Percentiles rank a stretch among this genome's conserved stretches.
These are phyloP conservation scores for Orthosia gothica DNA, from an alignment of 2,888 invertebrate genomes.

Conservation along the genomic window DNA sequence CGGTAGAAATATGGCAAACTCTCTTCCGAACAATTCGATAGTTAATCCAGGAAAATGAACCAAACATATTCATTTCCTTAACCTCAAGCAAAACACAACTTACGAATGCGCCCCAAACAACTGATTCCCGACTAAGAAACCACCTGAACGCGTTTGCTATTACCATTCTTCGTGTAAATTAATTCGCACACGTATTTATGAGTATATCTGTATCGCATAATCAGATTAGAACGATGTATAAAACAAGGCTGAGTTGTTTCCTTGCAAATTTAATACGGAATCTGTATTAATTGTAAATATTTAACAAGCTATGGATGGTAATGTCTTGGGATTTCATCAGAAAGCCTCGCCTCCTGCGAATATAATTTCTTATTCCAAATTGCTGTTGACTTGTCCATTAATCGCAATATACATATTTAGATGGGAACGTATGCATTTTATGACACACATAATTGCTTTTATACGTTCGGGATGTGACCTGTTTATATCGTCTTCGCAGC, in stretches of 20 bases:
- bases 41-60: background rate
- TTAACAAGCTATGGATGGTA: too few species aligned
- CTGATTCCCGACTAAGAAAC: slow-evolving; percentile 33
- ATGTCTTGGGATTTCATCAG: too few species aligned
- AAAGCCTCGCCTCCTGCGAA: too few species aligned
- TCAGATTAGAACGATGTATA: slow-evolving; percentile 48
- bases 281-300: slow-evolving; percentile 75
- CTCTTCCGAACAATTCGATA: background rate
- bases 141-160: slow-evolving; percentile 18
- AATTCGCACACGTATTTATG: slow-evolving; percentile 36
- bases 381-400: slow-evolving; percentile 59
- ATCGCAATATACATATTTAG: slow-evolving; percentile 29
- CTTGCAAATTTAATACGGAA: slow-evolving; percentile 70
- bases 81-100: slow-evolving; percentile 1
- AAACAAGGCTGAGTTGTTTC: slow-evolving; percentile 57
- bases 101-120: background rate
- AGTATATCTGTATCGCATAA: slow-evolving; percentile 40
- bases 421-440: slow-evolving; percentile 35
- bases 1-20: background rate
- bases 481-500: slow-evolving; percentile 23
- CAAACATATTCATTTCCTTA: background rate
- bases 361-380: too few species aligned
- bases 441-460: slow-evolving; percentile 24
- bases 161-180: slow-evolving; percentile 44
- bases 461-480: slow-evolving; percentile 26